Conservation (phyloP, 2,888 invertebrate species). For the Melinaea menophilus region DNA sequence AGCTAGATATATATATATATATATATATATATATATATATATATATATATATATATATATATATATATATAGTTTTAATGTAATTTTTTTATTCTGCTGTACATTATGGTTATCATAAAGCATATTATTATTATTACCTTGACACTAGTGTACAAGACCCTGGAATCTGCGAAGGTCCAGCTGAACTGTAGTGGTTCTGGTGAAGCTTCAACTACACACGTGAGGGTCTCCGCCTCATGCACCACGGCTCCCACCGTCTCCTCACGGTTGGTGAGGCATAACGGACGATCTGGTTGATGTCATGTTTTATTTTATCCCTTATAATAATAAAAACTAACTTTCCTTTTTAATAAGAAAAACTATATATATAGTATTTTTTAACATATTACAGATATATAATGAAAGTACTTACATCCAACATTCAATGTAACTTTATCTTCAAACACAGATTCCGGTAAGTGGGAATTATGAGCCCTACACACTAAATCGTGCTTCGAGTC, state of each 20-base stretch:
- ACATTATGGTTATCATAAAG: too few relatives aligned
- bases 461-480: conserved; percentile 54
- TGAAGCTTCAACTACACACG: conserved; percentile 54
- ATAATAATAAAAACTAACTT: too few relatives aligned
- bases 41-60: too few relatives aligned
- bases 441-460: conserved; percentile 43
- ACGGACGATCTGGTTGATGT: conserved; percentile 48
- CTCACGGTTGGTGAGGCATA: conserved; percentile 45
- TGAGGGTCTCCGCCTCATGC: conserved; percentile 48
- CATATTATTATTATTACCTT: conserved; percentile 39
- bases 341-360: background rate
- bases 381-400: background rate
- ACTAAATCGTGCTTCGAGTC: conserved; percentile 49
- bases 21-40: too few relatives aligned
- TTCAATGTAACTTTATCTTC: conserved; percentile 54
- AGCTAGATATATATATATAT: too few relatives aligned
- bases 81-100: too few relatives aligned
- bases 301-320: too few relatives aligned
- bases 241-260: conserved; percentile 47
- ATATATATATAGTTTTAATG: too few relatives aligned
- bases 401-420: conserved; percentile 58
- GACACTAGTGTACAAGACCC: conserved; percentile 52
- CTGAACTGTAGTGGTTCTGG: conserved; percentile 60
- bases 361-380: background rate
- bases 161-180: conserved; percentile 61